These are phyloP conservation scores for Clavelina lepadiformis DNA, from an alignment of 23 tunicate genomes.

Conservation along the genomic window DNA sequence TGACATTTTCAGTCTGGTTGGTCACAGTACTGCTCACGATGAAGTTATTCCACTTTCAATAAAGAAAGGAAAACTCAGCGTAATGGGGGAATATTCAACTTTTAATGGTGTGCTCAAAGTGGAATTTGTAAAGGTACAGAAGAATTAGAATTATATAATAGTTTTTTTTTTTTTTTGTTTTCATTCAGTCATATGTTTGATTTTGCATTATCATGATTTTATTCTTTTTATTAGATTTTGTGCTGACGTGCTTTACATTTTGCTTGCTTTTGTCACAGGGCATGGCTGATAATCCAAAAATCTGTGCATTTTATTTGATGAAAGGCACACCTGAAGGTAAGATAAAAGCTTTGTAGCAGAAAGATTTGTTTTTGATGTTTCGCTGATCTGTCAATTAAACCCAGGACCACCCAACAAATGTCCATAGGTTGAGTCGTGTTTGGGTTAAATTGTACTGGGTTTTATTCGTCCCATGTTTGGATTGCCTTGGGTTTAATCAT, in stretches of 20 bases:
- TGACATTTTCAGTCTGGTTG: constrained; percentile 73
- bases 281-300: constrained; percentile 83
- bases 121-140: constrained; percentile 61
- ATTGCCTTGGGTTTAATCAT: no score
- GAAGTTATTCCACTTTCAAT: constrained; percentile 66
- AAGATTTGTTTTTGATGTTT: no score
- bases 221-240: not conserved
- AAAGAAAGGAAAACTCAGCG: constrained; percentile 70
- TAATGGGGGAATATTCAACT: constrained; percentile 59
- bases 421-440: no score
- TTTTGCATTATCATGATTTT: not conserved
- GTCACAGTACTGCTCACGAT: constrained; percentile 85
- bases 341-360: no score
- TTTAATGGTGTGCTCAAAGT: constrained; percentile 52
- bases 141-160: not conserved
- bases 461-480: no score
- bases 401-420: no score
- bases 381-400: no score
- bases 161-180: not conserved
- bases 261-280: constrained; percentile 30
- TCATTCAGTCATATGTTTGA: not conserved
- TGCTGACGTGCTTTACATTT: not conserved
- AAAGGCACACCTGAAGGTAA: constrained; percentile 68
- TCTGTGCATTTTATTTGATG: constrained; percentile 89
- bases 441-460: no score